Conservation (phyloP, 2,888 invertebrate species). For the Eristalis intricaria region DNA sequence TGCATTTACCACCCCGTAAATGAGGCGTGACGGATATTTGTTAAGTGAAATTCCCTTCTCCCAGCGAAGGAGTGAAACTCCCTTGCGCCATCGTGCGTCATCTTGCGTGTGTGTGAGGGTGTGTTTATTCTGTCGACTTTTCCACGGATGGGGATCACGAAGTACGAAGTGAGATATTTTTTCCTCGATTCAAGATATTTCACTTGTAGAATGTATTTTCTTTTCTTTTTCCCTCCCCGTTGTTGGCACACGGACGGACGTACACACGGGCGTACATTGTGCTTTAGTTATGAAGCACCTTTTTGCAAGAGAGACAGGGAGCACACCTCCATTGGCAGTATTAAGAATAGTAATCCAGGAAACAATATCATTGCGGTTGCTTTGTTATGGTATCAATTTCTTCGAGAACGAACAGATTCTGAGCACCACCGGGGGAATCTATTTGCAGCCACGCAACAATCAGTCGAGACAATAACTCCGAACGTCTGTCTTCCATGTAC, state of each 20-base stretch:
- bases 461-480: constrained; percentile 54
- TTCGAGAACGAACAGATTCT: constrained; percentile 50
- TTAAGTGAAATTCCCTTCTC: constrained; percentile 54
- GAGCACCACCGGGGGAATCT: constrained; percentile 52
- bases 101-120: constrained; percentile 4
- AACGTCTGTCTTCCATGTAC: constrained; percentile 14
- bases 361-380: constrained; percentile 51
- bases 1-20: constrained; percentile 56
- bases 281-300: constrained; percentile 45
- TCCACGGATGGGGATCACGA: constrained; percentile 23
- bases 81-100: constrained; percentile 21
- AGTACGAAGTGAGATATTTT: constrained; percentile 20
- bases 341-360: constrained; percentile 29
- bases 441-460: constrained; percentile 63
- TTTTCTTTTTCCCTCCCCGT: background rate
- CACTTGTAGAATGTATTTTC: constrained; percentile 51
- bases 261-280: background rate
- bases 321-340: constrained; percentile 24
- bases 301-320: constrained; percentile 7
- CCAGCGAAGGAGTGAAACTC: constrained; percentile 20
- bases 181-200: constrained; percentile 31
- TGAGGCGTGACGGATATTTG: constrained; percentile 63
- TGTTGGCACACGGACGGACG: background rate
- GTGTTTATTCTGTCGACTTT: background rate
- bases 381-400: constrained; percentile 68